Conservation (phyloP, 2,113 vertebrate species). For the Perca flavescens region DNA sequence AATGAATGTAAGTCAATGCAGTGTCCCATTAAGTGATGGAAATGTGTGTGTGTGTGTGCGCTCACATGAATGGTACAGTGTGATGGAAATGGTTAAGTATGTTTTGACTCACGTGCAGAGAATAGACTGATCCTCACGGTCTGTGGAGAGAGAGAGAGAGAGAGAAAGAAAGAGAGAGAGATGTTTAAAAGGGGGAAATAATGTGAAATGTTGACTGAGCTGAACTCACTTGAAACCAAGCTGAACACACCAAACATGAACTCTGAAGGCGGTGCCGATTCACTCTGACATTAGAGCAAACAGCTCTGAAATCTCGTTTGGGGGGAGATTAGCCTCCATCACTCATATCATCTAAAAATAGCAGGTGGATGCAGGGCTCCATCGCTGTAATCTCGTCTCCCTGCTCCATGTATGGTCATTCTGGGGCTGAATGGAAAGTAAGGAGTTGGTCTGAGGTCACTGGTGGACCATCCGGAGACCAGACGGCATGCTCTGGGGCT, state of each 20-base stretch:
- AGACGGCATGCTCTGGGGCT: conserved; percentile 44
- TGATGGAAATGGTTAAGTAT: conserved; percentile 23
- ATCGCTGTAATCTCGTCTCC: conserved; percentile 38
- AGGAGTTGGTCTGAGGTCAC: conserved; percentile 52
- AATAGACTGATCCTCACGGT: conserved; percentile 84
- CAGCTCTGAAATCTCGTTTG: conserved; percentile 10
- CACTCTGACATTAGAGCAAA: conserved; percentile 10
- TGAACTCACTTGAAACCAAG: conserved; percentile 46
- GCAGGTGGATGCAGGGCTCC: conserved; percentile 53
- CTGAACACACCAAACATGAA: conserved; percentile 65
- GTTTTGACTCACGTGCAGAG: conserved; percentile 83
- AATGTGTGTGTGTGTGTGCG: conserved; percentile 20
- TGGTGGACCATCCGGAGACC: conserved; percentile 33
- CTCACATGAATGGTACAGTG: neutral
- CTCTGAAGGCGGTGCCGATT: conserved; percentile 7
- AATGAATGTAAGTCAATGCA: neutral
- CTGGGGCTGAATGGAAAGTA: conserved; percentile 58
- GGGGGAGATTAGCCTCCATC: conserved; percentile 65
- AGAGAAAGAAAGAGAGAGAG: neutral
- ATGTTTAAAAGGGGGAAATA: conserved; percentile 7
- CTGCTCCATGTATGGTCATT: conserved; percentile 78
- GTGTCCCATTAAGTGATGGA: neutral
- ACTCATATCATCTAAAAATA: conserved; percentile 69
- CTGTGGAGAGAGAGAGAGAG: conserved; percentile 55
- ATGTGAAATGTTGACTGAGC: conserved; percentile 31